Base-by-base conservation (phyloP, 2,113 vertebrate species). In the Rhinolophus sinicus region DNA sequence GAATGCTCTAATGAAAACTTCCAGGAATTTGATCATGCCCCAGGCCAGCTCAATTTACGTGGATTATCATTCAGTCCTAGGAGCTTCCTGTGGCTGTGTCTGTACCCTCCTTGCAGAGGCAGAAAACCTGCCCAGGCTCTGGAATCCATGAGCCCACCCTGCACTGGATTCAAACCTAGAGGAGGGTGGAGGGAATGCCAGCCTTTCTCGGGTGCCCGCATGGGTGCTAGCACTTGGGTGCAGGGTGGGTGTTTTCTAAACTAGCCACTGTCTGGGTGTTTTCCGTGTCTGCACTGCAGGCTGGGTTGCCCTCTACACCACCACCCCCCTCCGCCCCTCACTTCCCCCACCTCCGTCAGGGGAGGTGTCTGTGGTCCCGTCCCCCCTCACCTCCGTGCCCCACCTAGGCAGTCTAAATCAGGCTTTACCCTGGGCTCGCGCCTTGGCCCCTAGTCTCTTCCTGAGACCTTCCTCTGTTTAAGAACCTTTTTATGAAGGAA, bases 1-100 rank as follows among this genome's bases (percentile, higher is more conserved):
- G 4, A 2, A 6, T 2, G 0, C 56, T 56, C 38, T 3, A 0
- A 1, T 4, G 70, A 13, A 19, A 15, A 8, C 28, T 0, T 0
- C 26, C 15, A 2, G 56, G 33, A 11, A 4, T 1, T 0, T 2
- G 40, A 2, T 16, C 14, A 8, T 24, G 5, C 8, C 33, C 13
- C 26, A 1, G 3, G 40, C 28, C 0, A 0, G 75, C 60, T 30
- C 33, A 0, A 28, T 72, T 3, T 6, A 15, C 5, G 0, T 6
- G 8, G 15, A 6, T 58, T 7, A 33, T 5, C 35, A 0, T 19
- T 54, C 16, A 8, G 8, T 8, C 19, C 44, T 8, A 4, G 2
- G 0, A 4, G 52, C 6, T 52, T 19, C 56, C 26, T 7, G 11
- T 0, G 0, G 70, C 54, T 2, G 16, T 6, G 16, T 9, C 44